Evolutionary conservation across 2,797 vertebrate species (phyloP).

Genomic region (Chloroceryle inda): DNA sequence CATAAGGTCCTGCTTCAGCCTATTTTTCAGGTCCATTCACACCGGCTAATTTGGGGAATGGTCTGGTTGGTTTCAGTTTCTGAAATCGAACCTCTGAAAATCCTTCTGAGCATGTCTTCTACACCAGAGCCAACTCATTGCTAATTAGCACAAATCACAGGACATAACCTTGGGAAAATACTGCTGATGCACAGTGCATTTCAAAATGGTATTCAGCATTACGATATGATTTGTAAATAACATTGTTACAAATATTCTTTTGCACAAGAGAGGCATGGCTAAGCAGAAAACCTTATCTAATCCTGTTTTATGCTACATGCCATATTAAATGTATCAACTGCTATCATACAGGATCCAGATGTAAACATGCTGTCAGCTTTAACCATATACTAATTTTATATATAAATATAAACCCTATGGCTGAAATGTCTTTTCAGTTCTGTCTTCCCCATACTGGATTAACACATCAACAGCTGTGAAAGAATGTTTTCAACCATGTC

Average conservation of each 20-base stretch:
- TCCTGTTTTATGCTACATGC: constrained; percentile 40
- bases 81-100: neutral
- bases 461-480: constrained; percentile 10
- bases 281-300: constrained; percentile 52
- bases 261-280: neutral
- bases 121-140: neutral
- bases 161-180: constrained; percentile 8
- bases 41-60: neutral
- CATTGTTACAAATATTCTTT: neutral
- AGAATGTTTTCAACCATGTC: neutral
- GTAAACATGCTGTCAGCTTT: constrained; percentile 13
- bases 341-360: constrained; percentile 50
- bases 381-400: neutral
- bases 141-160: neutral
- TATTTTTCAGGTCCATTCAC: neutral
- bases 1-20: neutral
- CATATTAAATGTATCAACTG: constrained; percentile 28
- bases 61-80: neutral
- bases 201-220: neutral
- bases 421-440: neutral
- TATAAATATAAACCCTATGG: neutral
- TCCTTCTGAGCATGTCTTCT: neutral
- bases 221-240: neutral
- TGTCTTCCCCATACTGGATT: neutral
- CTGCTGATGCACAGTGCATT: neutral